Evolutionary conservation across 2,888 invertebrate genomes (phyloP), one percentile per base, ranked within the genome.

Genomic region (Andrena dorsata): DNA sequence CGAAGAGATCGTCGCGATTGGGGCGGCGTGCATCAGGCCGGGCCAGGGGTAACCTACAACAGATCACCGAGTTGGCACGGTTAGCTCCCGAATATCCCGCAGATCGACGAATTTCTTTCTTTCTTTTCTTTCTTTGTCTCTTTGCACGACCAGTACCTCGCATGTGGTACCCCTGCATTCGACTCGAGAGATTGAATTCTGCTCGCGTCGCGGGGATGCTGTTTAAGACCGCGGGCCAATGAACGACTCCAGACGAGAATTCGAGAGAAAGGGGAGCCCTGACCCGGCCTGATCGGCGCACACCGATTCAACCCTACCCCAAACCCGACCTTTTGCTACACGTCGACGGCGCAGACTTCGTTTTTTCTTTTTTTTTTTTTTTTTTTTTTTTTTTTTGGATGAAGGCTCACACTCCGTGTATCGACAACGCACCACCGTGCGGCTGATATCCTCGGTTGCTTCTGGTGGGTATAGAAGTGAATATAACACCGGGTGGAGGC

Each of bases 1-100:
- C 90, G 91, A 88, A 89, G 92, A 89, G 88, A 90, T 91, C 90
- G 91, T 92, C 91, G 92, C 91, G 91, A 91, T 92, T 90, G 91
- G 91, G 91, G 90, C 91, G 92, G 90, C 90, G 92, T 92, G 93
- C 94, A 93, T 94, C 94, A 93, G 94, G 93, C 93, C 94, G 92
- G 93, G 93, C 94, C 93, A 90, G 93, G 94, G 93, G 92, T 92
- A 91, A 94, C 94, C 94, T 94, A 93, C 94, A 94, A 94, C 94
- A 94, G 91, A 87, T 89, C 87, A 82, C 88, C 88, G 88, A 83
- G 69, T 87, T 87, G 85, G 78, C 82, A 87, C 88, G 87, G 83
- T 88, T 88, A 88, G 80, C 87, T 83, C 80, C 78, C 85, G 86
- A 71, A 64, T 74, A 69, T 78, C 65, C 68, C 26, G 60, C 26